Evolutionary conservation across 2,113 vertebrate species (phyloP), one percentile per base, ranked within the genome.

Genomic region (Chloropsis hardwickii): DNA sequence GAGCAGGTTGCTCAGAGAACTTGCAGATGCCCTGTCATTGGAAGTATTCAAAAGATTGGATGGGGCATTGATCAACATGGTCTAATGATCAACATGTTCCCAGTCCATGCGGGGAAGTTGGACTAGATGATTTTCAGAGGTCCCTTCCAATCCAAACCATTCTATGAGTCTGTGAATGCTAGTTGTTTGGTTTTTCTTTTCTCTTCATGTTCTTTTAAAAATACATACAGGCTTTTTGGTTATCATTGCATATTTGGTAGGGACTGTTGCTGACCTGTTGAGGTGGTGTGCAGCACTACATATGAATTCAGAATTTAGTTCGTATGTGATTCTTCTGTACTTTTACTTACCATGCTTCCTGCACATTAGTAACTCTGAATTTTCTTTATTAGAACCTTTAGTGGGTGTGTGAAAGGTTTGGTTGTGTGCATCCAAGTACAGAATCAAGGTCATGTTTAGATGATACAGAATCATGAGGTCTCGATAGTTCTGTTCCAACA

Each of bases 101-200:
- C 23, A 64, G 19, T 3, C 11, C 4, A 10, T 5, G 14, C 2
- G 18, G 12, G 4, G 4, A 37, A 3, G 3, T 61, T 71, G 31
- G 27, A 45, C 33, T 86, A 67, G 20, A 19, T 44, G 22, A 23
- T 58, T 54, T 82, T 60, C 11, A 35, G 57, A 44, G 10, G 5
- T 47, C 7, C 3, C 12, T 71, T 87, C 7, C 10, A 67, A 35
- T 47, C 23, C 23, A 50, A 45, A 40, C 25, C 8, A 10, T 61
- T 79, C 10, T 33, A 8, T 39, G 7, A 50, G 31, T 69, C 20
- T 61, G 1, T 70, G 24, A 47, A 44, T 72, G 20, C 50, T 72
- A 35, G 5, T 71, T 31, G 17, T 23, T 80, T 31, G 9, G 16
- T 20, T 40, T 65, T 50, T 42, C 33, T 42, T 20, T 48, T 40